These are phyloP conservation scores for Saccostrea cuccullata DNA, from an alignment of 1,140 invertebrate genomes.

Conservation along the genomic window DNA sequence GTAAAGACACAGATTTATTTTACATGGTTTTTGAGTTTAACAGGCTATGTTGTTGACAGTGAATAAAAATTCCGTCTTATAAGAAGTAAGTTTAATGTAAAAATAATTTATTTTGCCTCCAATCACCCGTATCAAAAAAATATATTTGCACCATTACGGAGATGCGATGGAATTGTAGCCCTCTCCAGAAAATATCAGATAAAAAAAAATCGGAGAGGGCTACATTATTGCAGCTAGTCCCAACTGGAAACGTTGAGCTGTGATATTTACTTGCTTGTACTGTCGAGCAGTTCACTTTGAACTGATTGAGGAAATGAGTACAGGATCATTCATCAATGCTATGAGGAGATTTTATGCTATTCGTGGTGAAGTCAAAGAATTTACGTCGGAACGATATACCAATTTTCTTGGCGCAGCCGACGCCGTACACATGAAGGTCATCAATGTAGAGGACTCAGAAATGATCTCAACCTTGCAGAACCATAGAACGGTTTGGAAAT, in stretches of 20 bases:
- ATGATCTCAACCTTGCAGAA: slow-evolving; percentile 8
- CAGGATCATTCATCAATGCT: slow-evolving; percentile 61
- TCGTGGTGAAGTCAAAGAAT: slow-evolving; percentile 53
- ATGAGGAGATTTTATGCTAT: slow-evolving; percentile 57
- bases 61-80: no score
- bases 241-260: slow-evolving; percentile 58
- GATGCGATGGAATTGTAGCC: no score
- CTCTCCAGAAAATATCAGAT: no score
- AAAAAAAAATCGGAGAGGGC: no score
- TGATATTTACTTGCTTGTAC: slow-evolving; percentile 60
- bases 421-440: slow-evolving; percentile 3
- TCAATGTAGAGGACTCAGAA: slow-evolving; percentile 38
- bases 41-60: no score
- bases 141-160: no score
- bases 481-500: neutral
- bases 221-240: no score
- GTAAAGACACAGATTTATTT: no score
- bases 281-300: slow-evolving; percentile 60
- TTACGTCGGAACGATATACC: slow-evolving; percentile 59
- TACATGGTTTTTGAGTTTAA: no score
- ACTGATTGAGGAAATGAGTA: slow-evolving; percentile 57
- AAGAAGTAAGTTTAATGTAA: no score
- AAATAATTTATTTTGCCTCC: no score
- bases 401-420: slow-evolving; percentile 60
- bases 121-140: no score